Conservation (phyloP, 2,888 invertebrate species). For the Brenthis hecate region DNA sequence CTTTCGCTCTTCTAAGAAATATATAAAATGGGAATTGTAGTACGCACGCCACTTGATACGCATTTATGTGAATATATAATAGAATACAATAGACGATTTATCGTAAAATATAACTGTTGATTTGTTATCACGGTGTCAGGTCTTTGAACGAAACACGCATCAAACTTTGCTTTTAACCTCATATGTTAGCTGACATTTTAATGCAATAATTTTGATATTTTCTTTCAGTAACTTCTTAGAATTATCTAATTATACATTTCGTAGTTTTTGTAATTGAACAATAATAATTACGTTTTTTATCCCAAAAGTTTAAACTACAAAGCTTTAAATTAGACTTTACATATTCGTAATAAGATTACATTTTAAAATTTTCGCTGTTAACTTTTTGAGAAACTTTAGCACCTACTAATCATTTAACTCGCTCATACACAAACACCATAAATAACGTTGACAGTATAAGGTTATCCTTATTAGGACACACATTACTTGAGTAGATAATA, state of each 20-base stretch:
- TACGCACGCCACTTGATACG: constrained; percentile 21
- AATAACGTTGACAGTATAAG: no score
- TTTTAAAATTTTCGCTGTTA: background rate
- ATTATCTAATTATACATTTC: no score
- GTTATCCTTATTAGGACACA: no score
- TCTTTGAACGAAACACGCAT: background rate
- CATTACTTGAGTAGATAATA: no score
- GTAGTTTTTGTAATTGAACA: no score
- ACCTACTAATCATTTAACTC: no score
- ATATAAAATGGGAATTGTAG: constrained; percentile 19
- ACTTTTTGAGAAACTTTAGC: no score
- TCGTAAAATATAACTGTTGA: constrained; percentile 3
- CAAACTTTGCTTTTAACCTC: constrained; percentile 10
- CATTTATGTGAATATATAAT: constrained; percentile 25
- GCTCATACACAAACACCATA: no score
- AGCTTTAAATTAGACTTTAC: no score
- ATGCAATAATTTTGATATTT: background rate
- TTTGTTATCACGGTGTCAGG: constrained; percentile 11
- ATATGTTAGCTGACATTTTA: background rate
- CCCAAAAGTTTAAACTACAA: no score
- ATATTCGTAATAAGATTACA: no score
- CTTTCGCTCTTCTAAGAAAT: constrained; percentile 30
- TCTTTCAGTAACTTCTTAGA: background rate
- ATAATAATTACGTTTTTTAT: no score
- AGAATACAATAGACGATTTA: constrained; percentile 29